phyloP scores from a whole-genome alignment of 2,113 vertebrate species.

The Tauraco erythrolophus region DNA sequence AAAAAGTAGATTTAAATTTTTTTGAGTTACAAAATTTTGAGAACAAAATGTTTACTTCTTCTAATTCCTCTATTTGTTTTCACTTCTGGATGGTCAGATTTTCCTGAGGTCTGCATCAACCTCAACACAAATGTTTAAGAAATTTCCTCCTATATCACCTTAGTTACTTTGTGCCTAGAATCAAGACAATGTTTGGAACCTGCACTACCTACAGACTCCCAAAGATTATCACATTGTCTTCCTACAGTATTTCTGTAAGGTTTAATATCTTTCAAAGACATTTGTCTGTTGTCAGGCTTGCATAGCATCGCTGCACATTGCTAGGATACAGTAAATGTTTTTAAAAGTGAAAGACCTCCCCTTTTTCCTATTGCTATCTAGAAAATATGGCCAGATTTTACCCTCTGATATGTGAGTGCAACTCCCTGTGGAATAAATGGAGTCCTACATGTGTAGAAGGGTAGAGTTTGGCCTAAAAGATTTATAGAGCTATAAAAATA shows the following conservation, averaged over 20 bases:
- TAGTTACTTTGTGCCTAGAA: background rate
- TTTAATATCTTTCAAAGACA: background rate
- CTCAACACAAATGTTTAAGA: background rate
- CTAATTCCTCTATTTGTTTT: background rate
- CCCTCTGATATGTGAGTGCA: background rate
- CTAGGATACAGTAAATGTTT: constrained; percentile 70
- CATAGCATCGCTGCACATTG: constrained; percentile 26
- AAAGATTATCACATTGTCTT: background rate
- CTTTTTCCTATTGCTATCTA: constrained; percentile 61
- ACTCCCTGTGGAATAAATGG: background rate
- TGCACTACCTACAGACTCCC: background rate
- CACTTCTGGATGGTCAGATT: background rate
- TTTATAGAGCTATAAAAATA: constrained; percentile 51
- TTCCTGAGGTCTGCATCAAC: background rate
- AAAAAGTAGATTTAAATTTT: background rate
- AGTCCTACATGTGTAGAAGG: background rate
- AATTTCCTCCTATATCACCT: background rate
- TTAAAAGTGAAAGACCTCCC: constrained; percentile 36
- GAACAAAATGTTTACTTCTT: constrained; percentile 13
- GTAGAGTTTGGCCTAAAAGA: background rate
- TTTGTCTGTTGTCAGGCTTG: constrained; percentile 31
- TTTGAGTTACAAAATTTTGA: background rate
- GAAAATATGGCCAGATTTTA: constrained; percentile 52
- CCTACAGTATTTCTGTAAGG: background rate
- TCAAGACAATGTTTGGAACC: background rate